Evolutionary conservation across 2,888 invertebrate genomes (phyloP).

Genomic region (Stenurella melanura): DNA sequence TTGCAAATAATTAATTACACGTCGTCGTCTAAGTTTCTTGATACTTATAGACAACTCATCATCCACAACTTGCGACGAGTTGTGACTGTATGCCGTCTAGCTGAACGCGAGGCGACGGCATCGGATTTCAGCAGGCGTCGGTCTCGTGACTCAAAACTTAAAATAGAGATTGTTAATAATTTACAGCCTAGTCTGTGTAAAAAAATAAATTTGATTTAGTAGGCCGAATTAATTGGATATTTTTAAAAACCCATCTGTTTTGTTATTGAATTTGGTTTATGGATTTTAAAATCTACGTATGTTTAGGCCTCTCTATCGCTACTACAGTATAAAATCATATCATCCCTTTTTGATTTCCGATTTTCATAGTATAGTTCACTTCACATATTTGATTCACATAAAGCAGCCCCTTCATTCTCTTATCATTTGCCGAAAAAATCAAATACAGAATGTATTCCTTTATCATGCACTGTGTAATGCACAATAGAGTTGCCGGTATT

Average conservation of each 20-base stretch:
- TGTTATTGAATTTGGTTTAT: too few relatives aligned
- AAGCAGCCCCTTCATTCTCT: too few relatives aligned
- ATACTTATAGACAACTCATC: slow-evolving; percentile 19
- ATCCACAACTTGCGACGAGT: not conserved
- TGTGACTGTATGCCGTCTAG: slow-evolving; percentile 26
- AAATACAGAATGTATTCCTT: too few relatives aligned
- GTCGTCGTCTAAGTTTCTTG: slow-evolving; percentile 9
- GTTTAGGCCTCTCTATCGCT: too few relatives aligned
- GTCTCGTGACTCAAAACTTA: slow-evolving; percentile 16
- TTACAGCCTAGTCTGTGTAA: not conserved
- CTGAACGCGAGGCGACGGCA: slow-evolving; percentile 1
- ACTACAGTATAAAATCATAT: too few relatives aligned
- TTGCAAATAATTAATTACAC: slow-evolving; percentile 15
- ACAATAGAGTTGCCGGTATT: too few relatives aligned
- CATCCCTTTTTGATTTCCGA: too few relatives aligned
- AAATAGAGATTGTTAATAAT: slow-evolving; percentile 12
- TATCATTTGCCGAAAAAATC: too few relatives aligned
- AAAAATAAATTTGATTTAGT: not conserved
- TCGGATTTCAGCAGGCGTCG: slow-evolving; percentile 35
- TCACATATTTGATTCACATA: too few relatives aligned
- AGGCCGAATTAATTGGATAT: not conserved
- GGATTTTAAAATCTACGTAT: too few relatives aligned
- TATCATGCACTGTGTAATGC: too few relatives aligned
- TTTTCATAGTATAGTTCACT: too few relatives aligned
- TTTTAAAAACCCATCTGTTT: not conserved